Evolutionary conservation across 2,113 vertebrate species (phyloP).

Genomic region (Erinaceus europaeus): DNA sequence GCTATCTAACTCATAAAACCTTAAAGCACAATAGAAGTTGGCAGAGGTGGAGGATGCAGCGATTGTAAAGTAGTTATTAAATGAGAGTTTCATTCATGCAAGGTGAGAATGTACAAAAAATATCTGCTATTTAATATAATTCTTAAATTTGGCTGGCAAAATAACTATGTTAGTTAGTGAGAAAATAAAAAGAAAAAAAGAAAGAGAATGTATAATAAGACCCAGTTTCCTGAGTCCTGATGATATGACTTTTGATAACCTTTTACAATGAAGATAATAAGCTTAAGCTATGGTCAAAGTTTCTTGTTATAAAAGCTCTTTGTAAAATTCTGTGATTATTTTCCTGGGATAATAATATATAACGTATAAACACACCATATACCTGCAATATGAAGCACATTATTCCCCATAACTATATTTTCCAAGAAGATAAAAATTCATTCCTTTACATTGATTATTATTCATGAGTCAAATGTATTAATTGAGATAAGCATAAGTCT

Average conservation of each 20-base stretch:
- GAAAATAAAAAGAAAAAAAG: too few relatives aligned
- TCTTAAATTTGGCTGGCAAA: too few relatives aligned
- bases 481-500: background rate
- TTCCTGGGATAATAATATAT: background rate
- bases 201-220: background rate
- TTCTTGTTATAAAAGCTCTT: background rate
- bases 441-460: background rate
- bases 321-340: background rate
- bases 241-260: too few relatives aligned
- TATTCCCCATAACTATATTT: background rate
- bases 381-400: background rate
- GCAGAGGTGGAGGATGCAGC: background rate
- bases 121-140: too few relatives aligned
- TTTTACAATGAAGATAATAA: background rate
- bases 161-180: too few relatives aligned
- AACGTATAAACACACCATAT: background rate
- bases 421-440: background rate
- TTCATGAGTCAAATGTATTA: background rate
- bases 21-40: background rate
- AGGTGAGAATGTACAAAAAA: too few relatives aligned
- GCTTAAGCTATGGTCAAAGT: background rate
- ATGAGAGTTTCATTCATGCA: too few relatives aligned
- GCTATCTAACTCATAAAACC: background rate
- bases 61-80: too few relatives aligned
- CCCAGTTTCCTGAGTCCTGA: background rate